Percentiles rank a stretch among this genome's conserved stretches.
phyloP scores from a whole-genome alignment of 2,797 vertebrate species.

The Pempheris klunzingeri region DNA sequence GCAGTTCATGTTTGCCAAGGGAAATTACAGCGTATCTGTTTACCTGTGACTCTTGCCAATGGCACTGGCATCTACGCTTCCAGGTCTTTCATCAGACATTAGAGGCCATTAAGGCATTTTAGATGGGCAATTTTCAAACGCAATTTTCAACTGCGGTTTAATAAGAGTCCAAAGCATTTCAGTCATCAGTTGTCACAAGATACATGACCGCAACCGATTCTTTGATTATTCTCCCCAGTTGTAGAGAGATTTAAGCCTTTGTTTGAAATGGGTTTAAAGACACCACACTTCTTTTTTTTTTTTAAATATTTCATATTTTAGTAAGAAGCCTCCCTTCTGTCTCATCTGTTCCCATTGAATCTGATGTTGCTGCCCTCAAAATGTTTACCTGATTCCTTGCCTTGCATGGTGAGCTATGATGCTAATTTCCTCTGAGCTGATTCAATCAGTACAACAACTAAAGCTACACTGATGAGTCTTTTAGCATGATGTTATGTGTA shows the following conservation, averaged over 20 bases:
- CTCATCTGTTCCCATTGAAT: not conserved
- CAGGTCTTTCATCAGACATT: slow-evolving; percentile 45
- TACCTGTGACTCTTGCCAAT: slow-evolving; percentile 15
- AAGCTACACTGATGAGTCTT: not conserved
- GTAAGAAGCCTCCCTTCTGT: not conserved
- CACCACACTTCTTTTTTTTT: not conserved
- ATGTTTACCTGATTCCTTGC: not conserved
- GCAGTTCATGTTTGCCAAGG: slow-evolving; percentile 47
- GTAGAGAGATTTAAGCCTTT: not conserved
- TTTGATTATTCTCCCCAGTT: not conserved
- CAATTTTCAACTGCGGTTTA: slow-evolving; percentile 16
- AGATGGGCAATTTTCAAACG: slow-evolving; percentile 24
- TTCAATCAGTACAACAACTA: not conserved
- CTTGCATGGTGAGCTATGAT: not conserved
- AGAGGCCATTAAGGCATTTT: slow-evolving; percentile 18
- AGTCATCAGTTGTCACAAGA: not conserved
- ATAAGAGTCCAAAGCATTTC: not conserved
- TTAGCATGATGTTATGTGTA: not conserved
- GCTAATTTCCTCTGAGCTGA: not conserved
- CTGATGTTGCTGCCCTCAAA: not conserved
- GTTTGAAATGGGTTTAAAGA: not conserved
- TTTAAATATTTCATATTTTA: not conserved
- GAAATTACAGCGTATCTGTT: slow-evolving; percentile 59
- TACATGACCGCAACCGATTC: not conserved
- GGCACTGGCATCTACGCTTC: slow-evolving; percentile 17